phyloP scores from a whole-genome alignment of 2,888 invertebrate genomes.

The Dermolepida albohirtum region DNA sequence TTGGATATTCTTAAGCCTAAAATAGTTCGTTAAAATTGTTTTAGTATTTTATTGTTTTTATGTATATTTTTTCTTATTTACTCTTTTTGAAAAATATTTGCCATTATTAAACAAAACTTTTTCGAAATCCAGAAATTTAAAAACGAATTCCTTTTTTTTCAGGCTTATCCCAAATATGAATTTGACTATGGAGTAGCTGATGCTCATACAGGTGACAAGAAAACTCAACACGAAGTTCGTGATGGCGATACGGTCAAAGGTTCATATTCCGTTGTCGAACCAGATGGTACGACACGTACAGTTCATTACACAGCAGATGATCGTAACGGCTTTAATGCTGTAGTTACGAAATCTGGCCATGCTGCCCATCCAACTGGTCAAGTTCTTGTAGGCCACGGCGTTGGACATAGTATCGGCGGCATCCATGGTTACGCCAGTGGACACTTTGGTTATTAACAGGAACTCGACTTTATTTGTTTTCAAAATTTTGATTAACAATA shows the following conservation, averaged over 20 bases:
- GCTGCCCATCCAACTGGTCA: slow-evolving; percentile 50
- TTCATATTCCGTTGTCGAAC: slow-evolving; percentile 73
- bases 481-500: slow-evolving; percentile 1
- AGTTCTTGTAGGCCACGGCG: slow-evolving; percentile 31
- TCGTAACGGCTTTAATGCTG: slow-evolving; percentile 72
- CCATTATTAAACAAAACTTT: no score
- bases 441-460: slow-evolving; percentile 26
- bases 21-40: no score
- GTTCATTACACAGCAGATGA: slow-evolving; percentile 74
- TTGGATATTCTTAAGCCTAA: no score
- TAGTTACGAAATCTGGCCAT: slow-evolving; percentile 67
- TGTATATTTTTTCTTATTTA: no score
- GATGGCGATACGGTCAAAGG: slow-evolving; percentile 73
- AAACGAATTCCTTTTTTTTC: neutral
- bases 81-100: no score
- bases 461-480: neutral
- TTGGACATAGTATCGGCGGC: neutral
- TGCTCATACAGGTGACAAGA: slow-evolving; percentile 70
- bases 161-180: slow-evolving; percentile 71
- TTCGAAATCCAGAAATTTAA: no score
- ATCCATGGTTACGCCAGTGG: slow-evolving; percentile 21
- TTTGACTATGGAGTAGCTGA: slow-evolving; percentile 70
- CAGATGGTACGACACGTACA: slow-evolving; percentile 73
- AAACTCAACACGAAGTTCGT: slow-evolving; percentile 67
- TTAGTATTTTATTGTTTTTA: no score